Percentiles rank a stretch among this genome's conserved stretches.
Evolutionary conservation across 1,140 invertebrate species (phyloP).

Genomic region (Leptinotarsa defecta): DNA sequence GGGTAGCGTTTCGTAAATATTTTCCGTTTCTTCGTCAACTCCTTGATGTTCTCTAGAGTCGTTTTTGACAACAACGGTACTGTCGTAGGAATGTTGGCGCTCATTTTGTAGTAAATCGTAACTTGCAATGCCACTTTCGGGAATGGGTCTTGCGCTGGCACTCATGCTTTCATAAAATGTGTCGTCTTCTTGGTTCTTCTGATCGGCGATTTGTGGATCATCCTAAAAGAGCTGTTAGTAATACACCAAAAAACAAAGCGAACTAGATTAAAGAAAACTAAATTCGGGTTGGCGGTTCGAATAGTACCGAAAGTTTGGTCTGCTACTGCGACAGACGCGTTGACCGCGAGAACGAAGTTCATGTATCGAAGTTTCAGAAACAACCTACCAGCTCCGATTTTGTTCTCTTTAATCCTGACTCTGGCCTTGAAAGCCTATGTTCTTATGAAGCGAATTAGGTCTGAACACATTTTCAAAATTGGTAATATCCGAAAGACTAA

Average conservation of each 20-base stretch:
- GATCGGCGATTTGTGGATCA: constrained; percentile 37
- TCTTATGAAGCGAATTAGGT: not conserved
- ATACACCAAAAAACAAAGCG: constrained; percentile 35
- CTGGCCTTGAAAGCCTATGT: too few relatives aligned
- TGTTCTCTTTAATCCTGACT: too few relatives aligned
- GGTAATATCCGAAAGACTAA: too few relatives aligned
- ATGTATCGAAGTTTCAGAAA: too few relatives aligned
- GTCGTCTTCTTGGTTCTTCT: constrained; percentile 36
- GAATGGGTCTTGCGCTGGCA: constrained; percentile 16
- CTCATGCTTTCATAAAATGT: constrained; percentile 40
- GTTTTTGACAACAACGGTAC: constrained; percentile 29
- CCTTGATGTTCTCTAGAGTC: constrained; percentile 33
- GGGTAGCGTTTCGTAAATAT: constrained; percentile 44
- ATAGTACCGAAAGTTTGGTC: too few relatives aligned
- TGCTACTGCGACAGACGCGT: too few relatives aligned
- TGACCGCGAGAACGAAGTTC: too few relatives aligned
- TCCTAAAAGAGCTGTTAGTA: constrained; percentile 48
- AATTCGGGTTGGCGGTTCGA: too few relatives aligned
- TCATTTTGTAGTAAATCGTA: constrained; percentile 37
- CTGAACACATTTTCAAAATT: constrained; percentile 2
- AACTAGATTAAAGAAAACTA: not conserved
- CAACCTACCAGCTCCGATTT: too few relatives aligned
- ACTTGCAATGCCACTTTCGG: constrained; percentile 31
- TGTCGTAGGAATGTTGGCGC: constrained; percentile 41
- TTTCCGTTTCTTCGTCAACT: constrained; percentile 30